These are phyloP conservation scores for Ostrea edulis DNA, from an alignment of 1,140 invertebrate species.

Conservation along the genomic window DNA sequence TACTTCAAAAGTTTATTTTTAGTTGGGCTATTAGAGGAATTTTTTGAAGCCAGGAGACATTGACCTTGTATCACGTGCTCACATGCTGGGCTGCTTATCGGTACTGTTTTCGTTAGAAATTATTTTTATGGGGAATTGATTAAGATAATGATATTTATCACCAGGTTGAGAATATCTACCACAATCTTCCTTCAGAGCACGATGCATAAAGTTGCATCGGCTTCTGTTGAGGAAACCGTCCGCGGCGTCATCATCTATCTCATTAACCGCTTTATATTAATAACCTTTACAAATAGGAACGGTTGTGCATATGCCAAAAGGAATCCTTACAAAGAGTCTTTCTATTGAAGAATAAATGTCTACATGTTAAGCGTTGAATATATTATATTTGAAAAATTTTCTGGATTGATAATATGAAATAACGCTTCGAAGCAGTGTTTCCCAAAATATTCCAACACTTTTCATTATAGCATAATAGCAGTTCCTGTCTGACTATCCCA, in stretches of 20 bases:
- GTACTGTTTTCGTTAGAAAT: conserved; percentile 16
- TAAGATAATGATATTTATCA: conserved; percentile 16
- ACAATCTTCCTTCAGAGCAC: background rate
- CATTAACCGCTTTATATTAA: background rate
- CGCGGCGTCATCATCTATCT: background rate
- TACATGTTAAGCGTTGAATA: background rate
- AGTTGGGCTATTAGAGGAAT: conserved; percentile 8
- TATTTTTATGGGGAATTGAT: background rate
- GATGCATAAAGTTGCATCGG: background rate
- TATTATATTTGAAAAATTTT: background rate
- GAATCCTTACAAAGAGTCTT: background rate
- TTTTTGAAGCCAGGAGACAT: conserved; percentile 22
- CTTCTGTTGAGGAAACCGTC: background rate
- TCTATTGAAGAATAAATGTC: background rate
- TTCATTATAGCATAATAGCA: background rate
- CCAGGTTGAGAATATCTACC: background rate
- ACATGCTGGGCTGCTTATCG: background rate
- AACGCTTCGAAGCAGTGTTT: background rate
- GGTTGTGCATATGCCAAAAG: background rate
- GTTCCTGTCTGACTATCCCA: background rate
- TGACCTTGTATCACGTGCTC: conserved; percentile 20
- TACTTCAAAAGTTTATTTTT: conserved; percentile 26
- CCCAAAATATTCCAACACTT: conserved; percentile 8
- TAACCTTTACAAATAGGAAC: background rate
- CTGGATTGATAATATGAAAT: background rate